Evolutionary conservation across 1,140 invertebrate species (phyloP), one percentile per base, ranked within the genome.

Genomic region (Anagrus nilaparvatae): DNA sequence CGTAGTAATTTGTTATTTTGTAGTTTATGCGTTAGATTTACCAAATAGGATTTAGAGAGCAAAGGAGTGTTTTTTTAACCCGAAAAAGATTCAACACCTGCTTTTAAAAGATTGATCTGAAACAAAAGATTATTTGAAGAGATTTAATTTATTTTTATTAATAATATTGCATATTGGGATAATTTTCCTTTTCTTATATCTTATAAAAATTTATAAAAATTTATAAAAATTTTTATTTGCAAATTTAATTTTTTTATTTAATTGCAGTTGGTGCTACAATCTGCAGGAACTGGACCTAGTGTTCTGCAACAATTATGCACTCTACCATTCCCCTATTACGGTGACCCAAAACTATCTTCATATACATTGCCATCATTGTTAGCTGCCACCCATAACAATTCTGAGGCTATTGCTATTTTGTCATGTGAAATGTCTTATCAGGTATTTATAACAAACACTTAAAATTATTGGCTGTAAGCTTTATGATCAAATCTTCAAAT

Each of bases 221-320:
- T n/a, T n/a, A n/a, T n/a, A n/a, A n/a, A n/a, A n/a, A n/a, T n/a
- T n/a, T n/a, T n/a, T n/a, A n/a, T 1, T 8, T 25, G 12, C 24
- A 12, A 25, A 14, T 33, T 23, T 40, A 46, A 40, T 24, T 16
- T 2, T 5, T 13, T 2, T n/a, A 28, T 34, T 24, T 31, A 37
- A 44, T 30, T 50, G 29, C 70, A 87, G 82, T 73, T 75, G 59
- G 70, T 74, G 35, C 69, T 87, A 17, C 76, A 87, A 50, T 83
- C 89, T 58, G 86, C 79, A 49, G 89, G 78, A 33, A 83, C 79
- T 60, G 78, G 78, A 34, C 86, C 78, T 17, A 91, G 86, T 19
- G 85, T 94, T 35, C 73, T 96, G 3, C 87, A 92, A 59, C 88
- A 90, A 54, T 67, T 95, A n/a, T 92, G 87, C 58, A 81, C 78